Conservation (phyloP, 2,113 vertebrate genomes). For the Regulus satrapa region DNA sequence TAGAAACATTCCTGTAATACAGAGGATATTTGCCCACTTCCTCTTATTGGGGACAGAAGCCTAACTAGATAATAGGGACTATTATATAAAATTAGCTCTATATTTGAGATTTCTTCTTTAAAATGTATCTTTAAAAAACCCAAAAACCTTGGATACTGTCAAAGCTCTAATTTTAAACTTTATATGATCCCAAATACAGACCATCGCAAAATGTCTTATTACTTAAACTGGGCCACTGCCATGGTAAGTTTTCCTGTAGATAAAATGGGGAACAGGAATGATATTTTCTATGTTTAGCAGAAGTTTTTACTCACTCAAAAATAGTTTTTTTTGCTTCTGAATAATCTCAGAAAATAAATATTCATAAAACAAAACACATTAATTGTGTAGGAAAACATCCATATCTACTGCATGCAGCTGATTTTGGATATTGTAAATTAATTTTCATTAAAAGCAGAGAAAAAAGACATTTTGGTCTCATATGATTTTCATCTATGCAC, state of each 20-base stretch:
- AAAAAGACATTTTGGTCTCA: not conserved
- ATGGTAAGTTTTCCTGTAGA: not conserved
- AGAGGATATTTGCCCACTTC: not conserved
- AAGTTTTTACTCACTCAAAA: not conserved
- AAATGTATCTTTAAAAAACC: not conserved
- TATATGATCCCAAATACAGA: not conserved
- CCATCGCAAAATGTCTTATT: not conserved
- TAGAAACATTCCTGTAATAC: not conserved
- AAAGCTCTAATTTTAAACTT: not conserved
- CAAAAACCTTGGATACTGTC: not conserved
- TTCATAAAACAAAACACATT: not conserved
- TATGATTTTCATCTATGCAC: not conserved
- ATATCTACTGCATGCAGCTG: not conserved
- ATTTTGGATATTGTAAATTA: not conserved
- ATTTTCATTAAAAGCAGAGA: not conserved
- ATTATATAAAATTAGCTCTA: not conserved
- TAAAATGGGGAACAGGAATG: not conserved
- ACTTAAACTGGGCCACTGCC: not conserved
- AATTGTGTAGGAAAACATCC: not conserved
- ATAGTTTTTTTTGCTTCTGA: not conserved
- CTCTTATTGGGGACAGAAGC: fast-evolving
- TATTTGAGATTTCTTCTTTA: not conserved
- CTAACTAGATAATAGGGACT: not conserved
- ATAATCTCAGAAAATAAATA: not conserved
- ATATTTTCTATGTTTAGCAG: not conserved